These are phyloP conservation scores for Prunella strophiata DNA, from an alignment of 2,797 vertebrate species.

Conservation along the genomic window DNA sequence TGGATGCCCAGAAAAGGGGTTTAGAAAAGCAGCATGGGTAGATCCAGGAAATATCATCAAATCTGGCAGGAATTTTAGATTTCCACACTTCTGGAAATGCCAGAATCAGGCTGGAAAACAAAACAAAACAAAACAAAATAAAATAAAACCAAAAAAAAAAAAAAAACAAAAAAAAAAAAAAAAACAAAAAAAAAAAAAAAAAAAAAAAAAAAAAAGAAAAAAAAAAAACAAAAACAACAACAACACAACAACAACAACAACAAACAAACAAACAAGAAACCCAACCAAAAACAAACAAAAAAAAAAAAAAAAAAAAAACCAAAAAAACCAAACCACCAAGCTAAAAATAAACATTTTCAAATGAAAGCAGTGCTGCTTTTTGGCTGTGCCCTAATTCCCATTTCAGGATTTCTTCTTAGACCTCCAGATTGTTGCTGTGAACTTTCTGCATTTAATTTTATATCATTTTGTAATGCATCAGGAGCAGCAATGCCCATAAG, in stretches of 20 bases:
- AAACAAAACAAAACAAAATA: neutral
- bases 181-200: neutral
- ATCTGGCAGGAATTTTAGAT: neutral
- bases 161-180: neutral
- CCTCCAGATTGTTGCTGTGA: constrained; percentile 27
- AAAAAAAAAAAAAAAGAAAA: neutral
- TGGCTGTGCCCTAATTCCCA: constrained; percentile 7
- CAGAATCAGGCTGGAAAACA: neutral
- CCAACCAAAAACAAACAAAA: no score
- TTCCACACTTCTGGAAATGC: neutral
- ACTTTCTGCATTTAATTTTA: constrained; percentile 55
- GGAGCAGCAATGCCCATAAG: constrained; percentile 20
- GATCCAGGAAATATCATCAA: neutral
- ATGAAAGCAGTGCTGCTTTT: neutral
- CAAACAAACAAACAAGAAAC: neutral
- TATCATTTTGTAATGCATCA: constrained; percentile 20
- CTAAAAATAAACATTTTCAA: neutral
- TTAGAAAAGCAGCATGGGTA: fast-evolving
- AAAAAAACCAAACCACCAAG: neutral
- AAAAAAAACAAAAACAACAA: neutral
- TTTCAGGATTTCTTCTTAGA: constrained; percentile 46
- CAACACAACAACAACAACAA: fast-evolving
- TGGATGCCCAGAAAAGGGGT: neutral
- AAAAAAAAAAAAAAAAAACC: no score
- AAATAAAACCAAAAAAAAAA: neutral